Base-by-base conservation (phyloP, 2,888 invertebrate species). In the Acronicta alni region DNA sequence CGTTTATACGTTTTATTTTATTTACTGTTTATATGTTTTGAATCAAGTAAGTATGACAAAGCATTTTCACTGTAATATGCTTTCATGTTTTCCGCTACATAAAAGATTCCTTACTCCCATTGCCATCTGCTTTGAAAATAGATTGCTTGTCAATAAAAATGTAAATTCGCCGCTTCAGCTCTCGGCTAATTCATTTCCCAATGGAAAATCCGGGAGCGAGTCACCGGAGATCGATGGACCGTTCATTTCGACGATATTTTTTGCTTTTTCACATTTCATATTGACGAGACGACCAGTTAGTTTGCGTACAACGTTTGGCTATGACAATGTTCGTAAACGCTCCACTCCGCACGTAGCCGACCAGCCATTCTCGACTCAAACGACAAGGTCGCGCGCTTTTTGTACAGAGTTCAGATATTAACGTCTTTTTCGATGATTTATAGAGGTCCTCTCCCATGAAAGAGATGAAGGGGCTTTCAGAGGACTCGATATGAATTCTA, bases 61-160 rank as follows among this genome's bases (percentile, higher is more conserved):
- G 60, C 49, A 56, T 64, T 58, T 65, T 65, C 41, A 58, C 39
- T 58, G 45, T 73, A 74, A 70, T 73, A 79, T 78, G 73, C 74
- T 72, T 71, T 70, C 75, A 70, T 70, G 77, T 81, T 82, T 83
- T 81, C 77, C 80, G 75, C 79, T 75, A 77, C 81, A 82, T 82
- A 85, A 86, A 85, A 88, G 83, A 85, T 84, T 86, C 81, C 82
- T 85, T 84, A 81, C 86, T 87, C 73, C 84, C 84, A 87, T 89
- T 85, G 89, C 87, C 89, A 88, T 91, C 90, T 89, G 88, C 86
- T 88, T 85, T 85, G 89, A 88, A 90, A 92, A 93, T 91, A 92
- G 91, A 92, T 92, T 89, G 92, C 85, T 92, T 92, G 93, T 94
- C 92, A 93, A 93, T 93, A 94, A 93, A 94, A 93, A 93, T 94